These are phyloP conservation scores for Phyllopteryx taeniolatus DNA, from an alignment of 2,113 vertebrate species.

Conservation along the genomic window DNA sequence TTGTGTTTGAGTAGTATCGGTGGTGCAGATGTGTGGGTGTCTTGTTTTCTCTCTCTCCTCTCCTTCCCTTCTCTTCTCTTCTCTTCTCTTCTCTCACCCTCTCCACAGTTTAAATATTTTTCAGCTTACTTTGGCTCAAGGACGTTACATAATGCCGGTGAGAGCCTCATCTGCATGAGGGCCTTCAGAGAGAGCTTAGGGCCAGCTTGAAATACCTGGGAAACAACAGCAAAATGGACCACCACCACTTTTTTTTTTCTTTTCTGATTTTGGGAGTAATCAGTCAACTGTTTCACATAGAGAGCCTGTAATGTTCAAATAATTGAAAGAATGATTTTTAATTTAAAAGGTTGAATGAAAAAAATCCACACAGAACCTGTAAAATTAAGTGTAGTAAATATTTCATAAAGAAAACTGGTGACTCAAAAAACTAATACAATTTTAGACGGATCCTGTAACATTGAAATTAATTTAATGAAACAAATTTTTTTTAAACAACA, in stretches of 20 bases:
- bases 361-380: too few relatives aligned
- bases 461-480: too few relatives aligned
- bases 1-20: constrained; percentile 30
- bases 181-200: constrained; percentile 32
- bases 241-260: not conserved
- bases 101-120: constrained; percentile 40
- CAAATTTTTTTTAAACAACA: too few relatives aligned
- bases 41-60: constrained; percentile 15
- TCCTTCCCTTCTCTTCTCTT: constrained; percentile 10
- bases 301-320: not conserved
- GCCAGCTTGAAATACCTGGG: not conserved
- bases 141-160: constrained; percentile 63
- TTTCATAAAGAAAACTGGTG: too few relatives aligned
- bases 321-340: not conserved
- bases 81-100: constrained; percentile 5
- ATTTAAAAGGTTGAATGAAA: too few relatives aligned
- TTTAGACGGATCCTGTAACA: too few relatives aligned
- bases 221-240: not conserved
- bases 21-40: constrained; percentile 61
- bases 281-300: not conserved
- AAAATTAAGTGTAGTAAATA: too few relatives aligned
- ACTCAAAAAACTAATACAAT: too few relatives aligned
- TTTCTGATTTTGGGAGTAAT: not conserved
- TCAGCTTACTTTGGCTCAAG: constrained; percentile 56
- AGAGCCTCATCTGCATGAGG: constrained; percentile 64